A percentile compares a stretch with the other conserved stretches of the same genome.
These are phyloP conservation scores for Euphonia xanthogaster DNA, from an alignment of 2,797 vertebrate genomes.

Conservation along the genomic window DNA sequence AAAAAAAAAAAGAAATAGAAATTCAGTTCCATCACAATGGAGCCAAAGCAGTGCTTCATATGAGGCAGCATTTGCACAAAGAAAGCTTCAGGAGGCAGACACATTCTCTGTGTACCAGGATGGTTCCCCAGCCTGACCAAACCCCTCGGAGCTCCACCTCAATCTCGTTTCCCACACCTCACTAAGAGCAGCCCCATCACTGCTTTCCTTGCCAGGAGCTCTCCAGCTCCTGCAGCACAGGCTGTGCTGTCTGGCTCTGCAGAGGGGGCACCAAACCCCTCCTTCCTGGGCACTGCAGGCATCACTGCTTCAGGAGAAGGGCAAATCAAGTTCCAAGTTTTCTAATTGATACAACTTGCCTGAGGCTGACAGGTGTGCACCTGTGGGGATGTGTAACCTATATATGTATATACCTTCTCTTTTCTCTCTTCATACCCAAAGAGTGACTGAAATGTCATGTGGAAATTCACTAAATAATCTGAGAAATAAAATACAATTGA, in stretches of 20 bases:
- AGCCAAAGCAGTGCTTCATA: neutral
- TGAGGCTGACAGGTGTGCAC: neutral
- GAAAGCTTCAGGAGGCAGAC: neutral
- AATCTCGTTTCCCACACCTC: rapidly evolving
- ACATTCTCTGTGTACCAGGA: rapidly evolving
- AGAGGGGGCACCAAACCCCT: neutral
- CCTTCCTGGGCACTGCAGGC: neutral
- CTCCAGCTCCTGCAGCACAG: neutral
- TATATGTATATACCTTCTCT: rapidly evolving
- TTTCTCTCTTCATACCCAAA: neutral
- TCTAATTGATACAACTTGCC: neutral
- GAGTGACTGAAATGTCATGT: neutral
- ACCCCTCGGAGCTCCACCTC: neutral
- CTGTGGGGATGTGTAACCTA: neutral
- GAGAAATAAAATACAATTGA: neutral
- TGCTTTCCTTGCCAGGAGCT: neutral
- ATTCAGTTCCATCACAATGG: neutral
- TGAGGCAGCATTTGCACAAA: neutral
- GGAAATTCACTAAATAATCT: neutral
- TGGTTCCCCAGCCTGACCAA: neutral
- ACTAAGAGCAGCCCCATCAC: neutral
- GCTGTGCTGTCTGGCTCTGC: neutral
- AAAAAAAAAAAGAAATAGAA: neutral
- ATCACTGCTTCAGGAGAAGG: neutral
- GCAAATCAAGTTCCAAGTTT: neutral